Evolutionary conservation across 64 coral and sea anemone species (phyloP).

Genomic region (Montipora efflorescens): DNA sequence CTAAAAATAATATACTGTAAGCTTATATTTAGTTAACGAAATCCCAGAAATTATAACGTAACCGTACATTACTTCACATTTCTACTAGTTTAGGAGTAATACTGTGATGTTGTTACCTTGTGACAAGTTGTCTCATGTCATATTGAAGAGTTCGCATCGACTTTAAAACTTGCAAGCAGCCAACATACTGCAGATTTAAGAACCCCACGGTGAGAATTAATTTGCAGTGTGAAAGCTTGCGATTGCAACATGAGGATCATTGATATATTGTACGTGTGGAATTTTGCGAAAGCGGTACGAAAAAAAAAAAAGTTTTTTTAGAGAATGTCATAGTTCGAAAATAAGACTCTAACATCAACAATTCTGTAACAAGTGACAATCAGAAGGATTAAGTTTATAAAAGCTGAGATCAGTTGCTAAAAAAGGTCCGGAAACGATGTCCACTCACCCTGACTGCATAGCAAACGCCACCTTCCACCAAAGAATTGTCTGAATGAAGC

Average conservation of each 20-base stretch:
- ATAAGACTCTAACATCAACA: neutral
- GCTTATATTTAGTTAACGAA: no score
- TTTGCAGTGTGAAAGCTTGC: no score
- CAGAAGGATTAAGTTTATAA: neutral
- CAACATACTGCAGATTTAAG: conserved; percentile 81
- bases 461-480: conserved; percentile 94
- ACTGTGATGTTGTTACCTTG: conserved; percentile 58
- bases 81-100: neutral
- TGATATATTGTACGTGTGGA: no score
- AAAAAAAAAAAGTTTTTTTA: neutral
- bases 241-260: no score
- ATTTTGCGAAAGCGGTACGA: neutral
- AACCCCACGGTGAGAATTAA: neutral
- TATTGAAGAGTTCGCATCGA: conserved; percentile 99
- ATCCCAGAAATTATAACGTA: neutral
- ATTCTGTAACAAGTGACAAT: neutral
- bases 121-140: conserved; percentile 96
- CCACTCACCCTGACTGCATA: conserved; percentile 90
- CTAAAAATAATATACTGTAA: no score
- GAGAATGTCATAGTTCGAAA: neutral
- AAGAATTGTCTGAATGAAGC: conserved; percentile 91
- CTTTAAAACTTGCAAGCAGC: conserved; percentile 93
- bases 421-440: neutral
- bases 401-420: no score
- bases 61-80: no score